These are phyloP conservation scores for Clistopyga incitator DNA, from an alignment of 2,888 invertebrate genomes.

Conservation along the genomic window DNA sequence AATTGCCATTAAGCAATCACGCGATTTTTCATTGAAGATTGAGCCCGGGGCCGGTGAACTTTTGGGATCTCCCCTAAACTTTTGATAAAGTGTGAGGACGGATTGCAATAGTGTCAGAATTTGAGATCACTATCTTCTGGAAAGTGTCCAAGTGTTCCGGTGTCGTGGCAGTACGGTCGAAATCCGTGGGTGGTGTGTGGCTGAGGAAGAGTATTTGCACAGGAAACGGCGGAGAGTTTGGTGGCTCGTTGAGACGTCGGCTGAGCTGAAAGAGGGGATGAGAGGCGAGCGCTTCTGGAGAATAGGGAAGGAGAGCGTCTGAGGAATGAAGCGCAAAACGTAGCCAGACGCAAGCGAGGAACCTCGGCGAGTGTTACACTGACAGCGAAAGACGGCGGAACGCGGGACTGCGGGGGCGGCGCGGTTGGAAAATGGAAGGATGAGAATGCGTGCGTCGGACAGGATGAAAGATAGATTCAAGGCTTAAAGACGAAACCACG, in stretches of 20 bases:
- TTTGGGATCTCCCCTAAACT: neutral
- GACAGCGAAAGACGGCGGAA: neutral
- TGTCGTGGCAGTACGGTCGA: conserved; percentile 2
- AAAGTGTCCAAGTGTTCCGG: conserved; percentile 21
- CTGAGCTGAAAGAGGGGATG: neutral
- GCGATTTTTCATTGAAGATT: neutral
- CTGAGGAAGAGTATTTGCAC: neutral
- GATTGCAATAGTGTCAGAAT: conserved; percentile 11
- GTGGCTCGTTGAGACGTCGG: conserved; percentile 3
- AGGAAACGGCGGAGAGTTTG: neutral
- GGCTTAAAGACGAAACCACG: conserved; percentile 43
- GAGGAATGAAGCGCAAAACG: neutral
- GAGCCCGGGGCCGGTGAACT: neutral
- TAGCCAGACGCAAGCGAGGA: conserved; percentile 2
- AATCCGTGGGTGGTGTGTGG: neutral
- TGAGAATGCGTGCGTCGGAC: conserved; percentile 48
- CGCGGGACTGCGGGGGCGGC: too few species aligned
- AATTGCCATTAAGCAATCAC: too few species aligned
- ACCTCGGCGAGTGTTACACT: conserved; percentile 14
- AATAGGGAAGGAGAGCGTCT: neutral
- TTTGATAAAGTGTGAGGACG: neutral
- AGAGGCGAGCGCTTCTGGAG: neutral
- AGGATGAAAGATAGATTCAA: conserved; percentile 57
- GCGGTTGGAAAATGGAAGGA: conserved; percentile 4
- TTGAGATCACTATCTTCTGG: neutral